A percentile compares a stretch with the other conserved stretches of the same genome.
Conservation (phyloP, 2,888 invertebrate genomes). For the Drosophila subquinaria region DNA sequence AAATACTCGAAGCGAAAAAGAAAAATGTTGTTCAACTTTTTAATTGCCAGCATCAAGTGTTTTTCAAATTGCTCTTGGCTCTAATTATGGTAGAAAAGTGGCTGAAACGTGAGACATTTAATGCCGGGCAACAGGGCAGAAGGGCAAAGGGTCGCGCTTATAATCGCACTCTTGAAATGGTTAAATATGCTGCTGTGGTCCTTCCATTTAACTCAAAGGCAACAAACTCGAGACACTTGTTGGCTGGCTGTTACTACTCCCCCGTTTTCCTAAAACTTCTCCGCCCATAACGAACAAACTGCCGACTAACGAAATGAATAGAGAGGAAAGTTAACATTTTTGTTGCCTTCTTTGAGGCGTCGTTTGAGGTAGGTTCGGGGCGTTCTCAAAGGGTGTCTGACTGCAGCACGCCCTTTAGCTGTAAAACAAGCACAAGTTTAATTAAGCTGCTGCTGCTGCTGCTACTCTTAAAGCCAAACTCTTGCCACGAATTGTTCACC, state of each 20-base stretch:
- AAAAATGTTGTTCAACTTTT: constrained; percentile 80
- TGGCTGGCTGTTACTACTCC: constrained; percentile 51
- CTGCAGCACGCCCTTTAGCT: constrained; percentile 25
- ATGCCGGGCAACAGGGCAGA: constrained; percentile 46
- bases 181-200: constrained; percentile 17
- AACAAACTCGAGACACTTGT: constrained; percentile 67
- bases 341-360: constrained; percentile 43
- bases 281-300: constrained; percentile 3
- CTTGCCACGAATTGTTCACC: not conserved
- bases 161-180: constrained; percentile 43
- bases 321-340: constrained; percentile 20
- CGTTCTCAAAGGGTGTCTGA: constrained; percentile 23
- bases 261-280: not conserved
- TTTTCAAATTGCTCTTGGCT: constrained; percentile 81
- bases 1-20: constrained; percentile 39
- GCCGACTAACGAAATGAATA: constrained; percentile 29
- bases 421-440: constrained; percentile 39
- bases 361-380: constrained; percentile 16
- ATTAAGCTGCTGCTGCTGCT: constrained; percentile 43
- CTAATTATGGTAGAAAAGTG: constrained; percentile 79
- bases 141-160: constrained; percentile 45
- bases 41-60: constrained; percentile 83
- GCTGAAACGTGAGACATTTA: constrained; percentile 79
- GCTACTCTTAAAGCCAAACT: not conserved
- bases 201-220: constrained; percentile 40